phyloP scores from a whole-genome alignment of 2,797 vertebrate species.

The Tadarida brasiliensis region DNA sequence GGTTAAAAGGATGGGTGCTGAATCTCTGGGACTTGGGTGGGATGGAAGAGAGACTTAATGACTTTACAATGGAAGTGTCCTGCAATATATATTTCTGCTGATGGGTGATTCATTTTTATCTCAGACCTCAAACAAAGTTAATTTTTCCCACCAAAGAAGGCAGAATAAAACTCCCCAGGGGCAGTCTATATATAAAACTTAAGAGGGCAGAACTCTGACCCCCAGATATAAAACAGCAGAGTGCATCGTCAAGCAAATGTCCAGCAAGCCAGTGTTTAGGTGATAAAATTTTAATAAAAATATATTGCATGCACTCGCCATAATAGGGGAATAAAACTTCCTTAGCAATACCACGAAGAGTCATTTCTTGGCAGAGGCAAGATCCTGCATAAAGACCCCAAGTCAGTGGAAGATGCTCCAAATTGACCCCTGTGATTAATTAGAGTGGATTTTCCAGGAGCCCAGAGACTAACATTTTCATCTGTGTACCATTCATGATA shows the following conservation, averaged over 20 bases:
- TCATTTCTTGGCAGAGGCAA: not conserved
- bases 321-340: constrained; percentile 2
- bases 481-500: not conserved
- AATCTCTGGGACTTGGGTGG: not conserved
- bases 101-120: not conserved
- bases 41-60: not conserved
- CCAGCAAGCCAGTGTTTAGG: not conserved
- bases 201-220: not conserved
- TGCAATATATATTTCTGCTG: not conserved
- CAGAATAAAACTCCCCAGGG: not conserved
- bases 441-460: not conserved
- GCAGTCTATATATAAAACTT: not conserved
- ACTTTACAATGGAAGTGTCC: not conserved
- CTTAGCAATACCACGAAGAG: not conserved
- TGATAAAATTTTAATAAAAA: constrained; percentile 42
- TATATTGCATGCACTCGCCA: not conserved
- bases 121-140: not conserved
- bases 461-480: not conserved
- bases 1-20: not conserved
- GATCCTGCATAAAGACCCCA: not conserved
- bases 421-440: not conserved
- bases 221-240: not conserved
- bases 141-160: not conserved
- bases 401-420: not conserved
- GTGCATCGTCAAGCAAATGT: not conserved